phyloP scores from a whole-genome alignment of 1,140 invertebrate genomes.

The Grapholita molesta region DNA sequence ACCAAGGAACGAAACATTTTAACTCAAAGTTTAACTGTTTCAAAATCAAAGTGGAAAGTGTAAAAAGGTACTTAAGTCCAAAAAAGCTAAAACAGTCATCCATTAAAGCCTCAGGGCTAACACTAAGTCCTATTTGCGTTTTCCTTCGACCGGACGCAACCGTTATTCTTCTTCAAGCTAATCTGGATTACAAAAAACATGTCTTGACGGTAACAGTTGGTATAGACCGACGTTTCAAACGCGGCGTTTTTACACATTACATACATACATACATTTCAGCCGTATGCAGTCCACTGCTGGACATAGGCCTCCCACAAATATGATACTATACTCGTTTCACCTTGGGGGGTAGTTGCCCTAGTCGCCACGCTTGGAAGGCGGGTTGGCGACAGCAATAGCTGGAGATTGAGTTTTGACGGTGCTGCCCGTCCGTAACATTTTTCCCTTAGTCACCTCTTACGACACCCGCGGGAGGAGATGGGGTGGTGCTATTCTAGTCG shows the following conservation, averaged over 20 bases:
- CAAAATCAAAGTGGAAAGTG: slow-evolving; percentile 1
- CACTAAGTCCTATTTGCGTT: slow-evolving; percentile 19
- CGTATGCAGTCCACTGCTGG: too few relatives aligned
- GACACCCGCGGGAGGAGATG: too few relatives aligned
- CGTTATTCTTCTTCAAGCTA: slow-evolving; percentile 38
- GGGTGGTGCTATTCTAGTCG: too few relatives aligned
- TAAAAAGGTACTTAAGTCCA: background rate
- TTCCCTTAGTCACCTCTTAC: too few relatives aligned
- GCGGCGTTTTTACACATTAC: background rate
- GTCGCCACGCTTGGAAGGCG: too few relatives aligned
- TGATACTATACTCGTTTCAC: too few relatives aligned
- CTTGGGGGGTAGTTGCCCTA: too few relatives aligned
- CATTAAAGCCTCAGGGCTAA: background rate
- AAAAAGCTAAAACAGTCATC: background rate
- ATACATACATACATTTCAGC: background rate
- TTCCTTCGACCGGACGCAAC: slow-evolving; percentile 25
- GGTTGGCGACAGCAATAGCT: too few relatives aligned
- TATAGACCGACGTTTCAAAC: slow-evolving; percentile 21
- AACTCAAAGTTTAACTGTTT: background rate
- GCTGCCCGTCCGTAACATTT: too few relatives aligned
- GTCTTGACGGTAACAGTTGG: slow-evolving; percentile 20
- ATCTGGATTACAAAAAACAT: slow-evolving; percentile 39
- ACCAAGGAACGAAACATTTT: background rate
- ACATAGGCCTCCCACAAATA: too few relatives aligned
- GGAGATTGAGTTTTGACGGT: too few relatives aligned